Conservation (phyloP, 2,797 vertebrate genomes). For the Microtus californicus region DNA sequence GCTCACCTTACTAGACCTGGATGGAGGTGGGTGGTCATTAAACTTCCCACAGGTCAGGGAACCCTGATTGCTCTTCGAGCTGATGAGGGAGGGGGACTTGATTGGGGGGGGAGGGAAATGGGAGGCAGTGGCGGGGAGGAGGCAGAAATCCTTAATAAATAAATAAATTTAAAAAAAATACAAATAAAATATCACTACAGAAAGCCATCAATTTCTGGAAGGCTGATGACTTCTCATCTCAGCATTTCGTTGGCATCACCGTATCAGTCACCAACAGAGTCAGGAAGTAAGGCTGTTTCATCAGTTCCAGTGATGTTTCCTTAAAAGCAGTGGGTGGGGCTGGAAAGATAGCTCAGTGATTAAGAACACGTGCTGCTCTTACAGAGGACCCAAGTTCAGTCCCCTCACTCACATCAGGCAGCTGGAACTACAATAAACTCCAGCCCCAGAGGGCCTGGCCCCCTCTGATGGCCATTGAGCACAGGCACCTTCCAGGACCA, state of each 20-base stretch:
- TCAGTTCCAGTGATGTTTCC: neutral
- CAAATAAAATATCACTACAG: too few relatives aligned
- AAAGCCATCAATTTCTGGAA: neutral
- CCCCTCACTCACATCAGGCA: too few relatives aligned
- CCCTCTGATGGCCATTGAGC: neutral
- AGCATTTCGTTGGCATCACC: neutral
- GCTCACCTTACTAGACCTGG: too few relatives aligned
- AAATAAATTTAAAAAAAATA: too few relatives aligned
- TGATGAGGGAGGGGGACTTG: too few relatives aligned
- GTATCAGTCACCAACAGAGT: neutral
- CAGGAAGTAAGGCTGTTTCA: neutral
- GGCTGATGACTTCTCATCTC: neutral
- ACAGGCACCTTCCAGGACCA: neutral
- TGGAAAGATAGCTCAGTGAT: neutral
- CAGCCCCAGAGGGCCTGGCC: neutral
- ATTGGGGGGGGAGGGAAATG: too few relatives aligned
- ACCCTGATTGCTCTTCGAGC: too few relatives aligned
- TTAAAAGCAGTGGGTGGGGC: neutral
- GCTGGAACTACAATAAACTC: neutral
- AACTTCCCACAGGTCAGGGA: too few relatives aligned
- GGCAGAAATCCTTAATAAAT: too few relatives aligned
- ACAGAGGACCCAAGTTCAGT: neutral
- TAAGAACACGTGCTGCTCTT: neutral
- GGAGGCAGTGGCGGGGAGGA: too few relatives aligned
- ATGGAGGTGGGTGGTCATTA: too few relatives aligned